phyloP scores from a whole-genome alignment of 1,140 invertebrate species.

The Calosoma granatense region DNA sequence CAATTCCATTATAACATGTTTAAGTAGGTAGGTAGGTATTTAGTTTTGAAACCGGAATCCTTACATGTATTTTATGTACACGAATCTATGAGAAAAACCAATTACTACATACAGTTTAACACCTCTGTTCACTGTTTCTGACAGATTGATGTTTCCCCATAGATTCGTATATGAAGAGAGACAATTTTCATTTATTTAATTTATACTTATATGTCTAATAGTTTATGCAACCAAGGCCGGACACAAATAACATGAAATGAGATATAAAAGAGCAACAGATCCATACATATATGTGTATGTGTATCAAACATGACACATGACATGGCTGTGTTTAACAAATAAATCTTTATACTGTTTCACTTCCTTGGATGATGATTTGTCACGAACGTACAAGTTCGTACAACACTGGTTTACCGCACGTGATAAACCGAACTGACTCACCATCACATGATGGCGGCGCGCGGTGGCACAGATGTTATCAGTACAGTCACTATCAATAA shows the following conservation, averaged over 20 bases:
- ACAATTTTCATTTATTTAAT: not conserved
- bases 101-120: not conserved
- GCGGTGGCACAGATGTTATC: too few relatives aligned
- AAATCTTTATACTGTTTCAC: too few relatives aligned
- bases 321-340: too few relatives aligned
- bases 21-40: not conserved
- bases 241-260: too few relatives aligned
- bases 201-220: not conserved
- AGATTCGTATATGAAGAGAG: not conserved
- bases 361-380: too few relatives aligned
- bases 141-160: not conserved
- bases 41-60: constrained; percentile 2
- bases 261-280: too few relatives aligned
- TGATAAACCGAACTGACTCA: too few relatives aligned
- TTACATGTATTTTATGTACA: not conserved
- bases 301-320: too few relatives aligned
- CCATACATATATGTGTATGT: too few relatives aligned
- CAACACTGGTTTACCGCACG: too few relatives aligned
- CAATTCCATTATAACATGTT: constrained; percentile 5
- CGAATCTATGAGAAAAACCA: not conserved
- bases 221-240: not conserved
- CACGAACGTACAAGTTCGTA: too few relatives aligned
- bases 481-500: not conserved
- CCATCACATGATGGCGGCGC: constrained; percentile 4
- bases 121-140: too few relatives aligned